phyloP scores from a whole-genome alignment of 2,888 invertebrate species.

The Agrotis ipsilon region DNA sequence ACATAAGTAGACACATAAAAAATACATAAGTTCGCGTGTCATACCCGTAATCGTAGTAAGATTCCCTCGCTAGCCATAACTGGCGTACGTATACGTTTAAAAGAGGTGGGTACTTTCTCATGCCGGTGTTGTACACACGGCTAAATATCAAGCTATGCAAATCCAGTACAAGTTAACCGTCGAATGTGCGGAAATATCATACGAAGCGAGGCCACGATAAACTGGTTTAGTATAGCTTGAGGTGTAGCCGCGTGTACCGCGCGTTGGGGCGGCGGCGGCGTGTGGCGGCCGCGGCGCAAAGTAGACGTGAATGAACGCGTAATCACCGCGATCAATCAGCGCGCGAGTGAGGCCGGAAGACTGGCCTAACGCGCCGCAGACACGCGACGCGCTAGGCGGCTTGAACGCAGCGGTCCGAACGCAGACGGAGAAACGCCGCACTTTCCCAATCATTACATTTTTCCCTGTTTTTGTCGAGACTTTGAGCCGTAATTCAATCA shows the following conservation, averaged over 20 bases:
- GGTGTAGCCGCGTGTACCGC: too few relatives aligned
- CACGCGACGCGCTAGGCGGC: conserved; percentile 57
- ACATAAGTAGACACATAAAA: background rate
- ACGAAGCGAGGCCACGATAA: too few relatives aligned
- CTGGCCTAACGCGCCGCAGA: conserved; percentile 56
- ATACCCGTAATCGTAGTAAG: conserved; percentile 9
- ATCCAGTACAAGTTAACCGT: too few relatives aligned
- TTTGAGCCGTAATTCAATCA: background rate
- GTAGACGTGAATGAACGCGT: conserved; percentile 65
- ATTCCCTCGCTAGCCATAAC: conserved; percentile 11
- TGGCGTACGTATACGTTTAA: conserved; percentile 4
- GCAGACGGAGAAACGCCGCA: background rate
- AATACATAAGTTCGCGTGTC: conserved; percentile 43
- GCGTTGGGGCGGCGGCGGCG: background rate
- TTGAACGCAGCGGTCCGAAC: background rate
- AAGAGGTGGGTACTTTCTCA: conserved; percentile 6
- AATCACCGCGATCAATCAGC: conserved; percentile 56
- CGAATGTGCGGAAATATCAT: too few relatives aligned
- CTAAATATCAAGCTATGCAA: too few relatives aligned
- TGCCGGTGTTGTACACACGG: background rate
- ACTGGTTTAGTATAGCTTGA: too few relatives aligned
- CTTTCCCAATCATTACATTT: background rate
- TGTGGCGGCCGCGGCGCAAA: conserved; percentile 42
- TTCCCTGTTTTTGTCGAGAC: background rate
- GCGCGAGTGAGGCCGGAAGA: conserved; percentile 56